These are phyloP conservation scores for Catagonus wagneri DNA, from an alignment of 2,113 vertebrate species.

Conservation along the genomic window DNA sequence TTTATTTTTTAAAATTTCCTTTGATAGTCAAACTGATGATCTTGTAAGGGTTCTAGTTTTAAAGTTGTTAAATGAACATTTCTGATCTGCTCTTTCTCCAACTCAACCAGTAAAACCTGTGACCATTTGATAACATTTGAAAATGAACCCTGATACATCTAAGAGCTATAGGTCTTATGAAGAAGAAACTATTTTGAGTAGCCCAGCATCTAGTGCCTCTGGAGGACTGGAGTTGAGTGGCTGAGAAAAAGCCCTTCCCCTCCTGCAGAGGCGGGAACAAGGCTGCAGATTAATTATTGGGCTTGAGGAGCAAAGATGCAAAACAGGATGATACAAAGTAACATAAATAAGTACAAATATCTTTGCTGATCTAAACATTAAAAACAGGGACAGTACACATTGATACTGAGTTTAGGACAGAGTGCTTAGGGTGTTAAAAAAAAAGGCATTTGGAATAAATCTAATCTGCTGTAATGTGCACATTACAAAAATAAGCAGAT, in stretches of 20 bases:
- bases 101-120: not conserved
- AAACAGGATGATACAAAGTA: not conserved
- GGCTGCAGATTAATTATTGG: not conserved
- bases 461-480: not conserved
- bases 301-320: not conserved
- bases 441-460: not conserved
- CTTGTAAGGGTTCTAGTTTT: not conserved
- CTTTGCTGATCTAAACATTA: not conserved
- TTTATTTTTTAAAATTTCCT: not conserved
- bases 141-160: not conserved
- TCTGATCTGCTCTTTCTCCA: not conserved
- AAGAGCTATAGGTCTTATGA: not conserved
- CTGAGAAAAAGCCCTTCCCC: not conserved
- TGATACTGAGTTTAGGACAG: not conserved
- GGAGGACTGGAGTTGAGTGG: not conserved
- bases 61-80: not conserved
- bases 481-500: not conserved
- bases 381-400: not conserved
- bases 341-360: not conserved
- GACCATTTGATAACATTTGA: not conserved
- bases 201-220: not conserved
- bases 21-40: not conserved
- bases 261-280: not conserved
- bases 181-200: not conserved
- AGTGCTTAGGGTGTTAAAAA: too few species aligned